Evolutionary conservation across 1,140 invertebrate genomes (phyloP).

Genomic region (Orchestia grillus): DNA sequence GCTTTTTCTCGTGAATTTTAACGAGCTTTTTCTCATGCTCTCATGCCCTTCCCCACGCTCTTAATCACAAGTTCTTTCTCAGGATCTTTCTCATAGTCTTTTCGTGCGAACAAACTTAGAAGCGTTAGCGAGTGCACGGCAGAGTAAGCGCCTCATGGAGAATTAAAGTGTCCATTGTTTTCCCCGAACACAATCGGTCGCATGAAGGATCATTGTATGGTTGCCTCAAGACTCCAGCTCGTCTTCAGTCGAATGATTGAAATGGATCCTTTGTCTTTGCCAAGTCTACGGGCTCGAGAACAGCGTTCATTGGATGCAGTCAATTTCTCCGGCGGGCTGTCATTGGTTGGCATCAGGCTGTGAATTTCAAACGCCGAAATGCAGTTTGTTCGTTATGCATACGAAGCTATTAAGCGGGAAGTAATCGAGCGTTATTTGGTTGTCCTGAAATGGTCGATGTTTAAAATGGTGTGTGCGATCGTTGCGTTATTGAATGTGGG

Average conservation of each 20-base stretch:
- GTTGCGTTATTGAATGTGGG: neutral
- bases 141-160: no score
- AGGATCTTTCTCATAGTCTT: no score
- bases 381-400: neutral
- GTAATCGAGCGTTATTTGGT: neutral
- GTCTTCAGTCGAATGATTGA: neutral
- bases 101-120: no score
- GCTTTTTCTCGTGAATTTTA: no score
- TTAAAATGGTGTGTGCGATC: neutral
- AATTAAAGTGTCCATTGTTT: neutral
- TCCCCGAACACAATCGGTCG: neutral
- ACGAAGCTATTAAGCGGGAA: no score
- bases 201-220: neutral
- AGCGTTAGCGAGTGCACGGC: no score
- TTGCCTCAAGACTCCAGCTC: neutral
- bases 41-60: no score
- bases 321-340: neutral
- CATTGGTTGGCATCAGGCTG: neutral
- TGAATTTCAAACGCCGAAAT: neutral
- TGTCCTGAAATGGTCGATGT: neutral
- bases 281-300: neutral
- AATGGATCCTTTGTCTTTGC: neutral
- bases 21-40: no score
- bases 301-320: neutral
- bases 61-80: no score